Evolutionary conservation across 92 coral and sea anemone genomes (phyloP), one percentile per base, ranked within the genome.

Genomic region (Actinernus sp.): DNA sequence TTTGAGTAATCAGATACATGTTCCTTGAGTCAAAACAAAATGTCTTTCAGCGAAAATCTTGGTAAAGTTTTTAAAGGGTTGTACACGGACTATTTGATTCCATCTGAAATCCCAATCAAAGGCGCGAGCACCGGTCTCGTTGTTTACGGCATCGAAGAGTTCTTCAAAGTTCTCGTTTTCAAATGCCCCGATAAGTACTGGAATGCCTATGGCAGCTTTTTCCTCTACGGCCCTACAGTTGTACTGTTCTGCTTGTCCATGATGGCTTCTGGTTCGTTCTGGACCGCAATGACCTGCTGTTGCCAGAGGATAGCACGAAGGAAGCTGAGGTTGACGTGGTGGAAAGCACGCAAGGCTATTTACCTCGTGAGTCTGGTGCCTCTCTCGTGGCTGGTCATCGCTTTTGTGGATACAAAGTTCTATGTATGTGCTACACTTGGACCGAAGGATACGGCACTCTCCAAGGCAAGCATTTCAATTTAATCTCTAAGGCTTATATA

Each of bases 371-470:
- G 32, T 28, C 46, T 81, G 49, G 76, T 83, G 3, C 88, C 88
- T 1, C 46, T 81, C 0, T 51, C 73, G n/a, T 81, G 88, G 88
- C 9, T 81, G 3, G 71, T 81, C 12, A 73, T 67, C 45, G 83
- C 88, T 3, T 81, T 73, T 61, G 83, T 77, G 19, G 62, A 64
- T 36, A 31, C 33, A 38, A 70, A 81, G 17, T 81, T 67, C 49
- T 81, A 74, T 43, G 57, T 64, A 7, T 81, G 88, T 40, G 76
- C 88, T 4, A 81, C 63, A 29, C 72, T 81, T 27, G 88, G 88
- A 11, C 65, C 83, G 11, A 14, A 37, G 31, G 58, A 49, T 18
- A 37, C 51, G 26, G 82, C 82, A 3, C 39, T 63, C 23, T 32
- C 65, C 23, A 47, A 39, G 18, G 72, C 56, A 7, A 73, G 58